These are phyloP conservation scores for Bungarus multicinctus DNA, from an alignment of 2,113 vertebrate genomes.

Conservation along the genomic window DNA sequence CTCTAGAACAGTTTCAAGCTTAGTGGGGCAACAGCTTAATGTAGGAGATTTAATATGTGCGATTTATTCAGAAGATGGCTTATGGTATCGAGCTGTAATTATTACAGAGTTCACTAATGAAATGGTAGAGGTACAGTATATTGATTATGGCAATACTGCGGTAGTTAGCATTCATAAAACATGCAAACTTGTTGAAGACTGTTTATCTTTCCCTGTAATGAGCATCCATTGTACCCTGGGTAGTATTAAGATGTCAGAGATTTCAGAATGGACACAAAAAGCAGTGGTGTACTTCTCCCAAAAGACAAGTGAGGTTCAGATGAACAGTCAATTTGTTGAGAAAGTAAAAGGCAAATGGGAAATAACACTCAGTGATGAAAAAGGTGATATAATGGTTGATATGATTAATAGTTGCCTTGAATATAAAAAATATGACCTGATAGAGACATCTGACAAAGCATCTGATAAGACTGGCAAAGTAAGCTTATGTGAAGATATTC, in stretches of 20 bases:
- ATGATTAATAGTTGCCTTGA: constrained; percentile 32
- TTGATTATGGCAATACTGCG: constrained; percentile 90
- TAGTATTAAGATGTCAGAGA: constrained; percentile 44
- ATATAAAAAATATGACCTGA: constrained; percentile 20
- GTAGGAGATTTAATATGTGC: constrained; percentile 81
- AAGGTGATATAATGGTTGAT: constrained; percentile 66
- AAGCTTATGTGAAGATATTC: neutral
- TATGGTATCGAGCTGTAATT: constrained; percentile 86
- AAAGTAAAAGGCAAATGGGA: constrained; percentile 78
- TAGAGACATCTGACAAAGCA: constrained; percentile 10
- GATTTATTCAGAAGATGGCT: constrained; percentile 79
- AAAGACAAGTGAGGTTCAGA: constrained; percentile 63
- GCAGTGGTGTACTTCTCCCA: constrained; percentile 65
- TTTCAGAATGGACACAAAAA: constrained; percentile 49
- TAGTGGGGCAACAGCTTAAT: constrained; percentile 57
- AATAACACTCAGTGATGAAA: constrained; percentile 75
- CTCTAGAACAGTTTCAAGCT: constrained; percentile 21
- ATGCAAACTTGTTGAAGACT: constrained; percentile 60
- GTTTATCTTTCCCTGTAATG: constrained; percentile 67
- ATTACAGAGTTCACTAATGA: constrained; percentile 54
- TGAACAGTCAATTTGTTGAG: constrained; percentile 79
- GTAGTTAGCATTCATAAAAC: constrained; percentile 66
- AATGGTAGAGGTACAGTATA: constrained; percentile 75
- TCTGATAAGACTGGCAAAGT: neutral
- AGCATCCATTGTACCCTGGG: constrained; percentile 79